A percentile compares a stretch with the other conserved stretches of the same genome.
Conservation (phyloP, 2,888 invertebrate genomes). For the Eumacrocentrus americanus region DNA sequence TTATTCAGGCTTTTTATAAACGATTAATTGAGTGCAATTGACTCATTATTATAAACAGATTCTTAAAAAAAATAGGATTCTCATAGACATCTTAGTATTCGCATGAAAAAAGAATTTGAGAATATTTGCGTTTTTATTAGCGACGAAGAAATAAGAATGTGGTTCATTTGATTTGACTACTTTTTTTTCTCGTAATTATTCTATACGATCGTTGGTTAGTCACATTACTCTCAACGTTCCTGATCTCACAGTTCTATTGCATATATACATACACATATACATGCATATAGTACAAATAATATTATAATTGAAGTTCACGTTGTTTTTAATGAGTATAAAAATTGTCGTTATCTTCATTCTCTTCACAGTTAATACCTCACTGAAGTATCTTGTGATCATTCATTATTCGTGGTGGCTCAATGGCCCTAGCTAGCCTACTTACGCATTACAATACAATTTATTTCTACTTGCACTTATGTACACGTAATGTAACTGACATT, state of each 20-base stretch:
- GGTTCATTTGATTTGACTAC: conserved; percentile 20
- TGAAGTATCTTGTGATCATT: conserved; percentile 37
- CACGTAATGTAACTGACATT: conserved; percentile 18
- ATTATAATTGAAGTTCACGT: conserved; percentile 48
- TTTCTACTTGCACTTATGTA: conserved; percentile 31
- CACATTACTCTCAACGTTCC: conserved; percentile 28
- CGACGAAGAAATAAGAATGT: too few species aligned
- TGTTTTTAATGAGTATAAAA: conserved; percentile 37
- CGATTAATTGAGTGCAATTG: conserved; percentile 15
- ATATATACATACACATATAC: conserved; percentile 31
- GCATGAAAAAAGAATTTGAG: too few species aligned
- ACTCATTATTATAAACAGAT: too few species aligned
- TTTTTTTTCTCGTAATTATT: conserved; percentile 2
- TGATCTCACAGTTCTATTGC: conserved; percentile 24
- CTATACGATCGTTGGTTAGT: conserved; percentile 14
- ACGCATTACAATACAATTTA: conserved; percentile 48
- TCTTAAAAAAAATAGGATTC: too few species aligned
- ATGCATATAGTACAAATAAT: conserved; percentile 43
- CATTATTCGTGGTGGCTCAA: conserved; percentile 43
- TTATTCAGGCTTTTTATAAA: neutral
- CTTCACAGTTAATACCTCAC: conserved; percentile 23
- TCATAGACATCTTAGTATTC: too few species aligned
- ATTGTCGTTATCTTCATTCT: conserved; percentile 43
- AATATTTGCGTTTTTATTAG: too few species aligned
- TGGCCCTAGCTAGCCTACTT: conserved; percentile 56